Base-by-base conservation (phyloP, 2,888 invertebrate genomes). In the Amblyteles armatorius region DNA sequence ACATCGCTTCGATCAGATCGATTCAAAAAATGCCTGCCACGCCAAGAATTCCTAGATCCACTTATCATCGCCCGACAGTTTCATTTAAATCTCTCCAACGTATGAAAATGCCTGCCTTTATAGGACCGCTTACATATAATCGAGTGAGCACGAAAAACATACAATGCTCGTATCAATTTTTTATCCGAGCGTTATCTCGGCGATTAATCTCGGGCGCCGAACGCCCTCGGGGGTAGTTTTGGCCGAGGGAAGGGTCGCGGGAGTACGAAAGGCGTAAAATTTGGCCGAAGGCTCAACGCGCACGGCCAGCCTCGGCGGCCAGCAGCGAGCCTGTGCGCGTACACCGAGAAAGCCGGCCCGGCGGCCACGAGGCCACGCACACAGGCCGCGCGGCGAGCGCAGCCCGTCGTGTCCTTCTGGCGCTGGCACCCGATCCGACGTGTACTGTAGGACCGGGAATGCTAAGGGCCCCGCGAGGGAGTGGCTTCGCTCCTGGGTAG, bases 401-500 rank as follows among this genome's bases (percentile, higher is more conserved):
- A 48, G 44, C 0, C 44, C 44, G 44, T 16, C 5, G 44, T 16
- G 16, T 48, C 44, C 44, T 48, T 48, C 44, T 48, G 44, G 16
- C 44, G 44, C 13, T 48, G 44, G 44, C 44, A 48, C 44, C 13
- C 44, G 2, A 48, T 48, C 13, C 57, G 57, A 5, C 22, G 13
- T 57, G 57, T 57, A 40, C 40, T 19, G 40, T 40, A 67, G 67
- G 40, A 67, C 67, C 19, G 67, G 36, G 36, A 67, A 44, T 36
- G 74, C 71, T 78, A 78, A 76, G 77, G 85, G 85, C 77, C 72
- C 73, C 57, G 44, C 29, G 69, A 68, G 68, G 71, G 60, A 78
- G 68, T 82, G 73, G 82, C 76, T 82, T 57, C 86, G 86, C 84
- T 85, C 87, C 86, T 87, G 87, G 72, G 52, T 57, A 60, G 44